A percentile compares a stretch with the other conserved stretches of the same genome.
Conservation (phyloP, 2,113 vertebrate species). For the Numenius arquata region DNA sequence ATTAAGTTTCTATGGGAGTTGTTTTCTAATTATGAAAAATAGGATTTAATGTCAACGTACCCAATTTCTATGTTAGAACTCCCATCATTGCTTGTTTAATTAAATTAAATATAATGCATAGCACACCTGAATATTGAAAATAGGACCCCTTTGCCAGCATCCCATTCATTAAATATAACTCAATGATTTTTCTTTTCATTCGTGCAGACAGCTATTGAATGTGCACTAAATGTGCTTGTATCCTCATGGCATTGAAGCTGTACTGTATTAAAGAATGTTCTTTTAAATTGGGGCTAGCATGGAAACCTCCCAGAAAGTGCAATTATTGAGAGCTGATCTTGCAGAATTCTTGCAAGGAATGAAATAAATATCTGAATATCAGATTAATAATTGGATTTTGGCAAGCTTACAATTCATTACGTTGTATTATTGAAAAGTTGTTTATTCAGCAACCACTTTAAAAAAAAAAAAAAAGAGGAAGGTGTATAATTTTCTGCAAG, state of each 20-base stretch:
- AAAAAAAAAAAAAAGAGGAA: not conserved
- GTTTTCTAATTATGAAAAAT: not conserved
- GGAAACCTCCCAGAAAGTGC: constrained; percentile 20
- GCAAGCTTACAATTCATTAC: constrained; percentile 19
- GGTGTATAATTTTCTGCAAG: not conserved
- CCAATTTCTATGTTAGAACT: not conserved
- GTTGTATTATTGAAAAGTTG: constrained; percentile 20
- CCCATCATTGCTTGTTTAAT: not conserved
- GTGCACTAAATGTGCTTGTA: not conserved
- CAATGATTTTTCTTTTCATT: not conserved
- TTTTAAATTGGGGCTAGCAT: constrained; percentile 33
- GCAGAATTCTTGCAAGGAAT: constrained; percentile 40
- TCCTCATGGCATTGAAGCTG: not conserved
- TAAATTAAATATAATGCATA: not conserved
- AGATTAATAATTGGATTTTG: constrained; percentile 61
- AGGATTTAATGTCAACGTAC: not conserved
- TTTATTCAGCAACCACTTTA: constrained; percentile 37
- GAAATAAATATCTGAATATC: constrained; percentile 65
- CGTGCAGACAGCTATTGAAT: constrained; percentile 33
- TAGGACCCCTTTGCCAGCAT: not conserved
- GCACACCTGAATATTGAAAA: not conserved
- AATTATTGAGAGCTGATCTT: constrained; percentile 61
- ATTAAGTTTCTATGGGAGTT: not conserved
- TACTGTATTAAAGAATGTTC: constrained; percentile 9
- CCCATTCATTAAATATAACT: not conserved